Base-by-base conservation (phyloP, 2,888 invertebrate genomes). In the Torymus auratus region DNA sequence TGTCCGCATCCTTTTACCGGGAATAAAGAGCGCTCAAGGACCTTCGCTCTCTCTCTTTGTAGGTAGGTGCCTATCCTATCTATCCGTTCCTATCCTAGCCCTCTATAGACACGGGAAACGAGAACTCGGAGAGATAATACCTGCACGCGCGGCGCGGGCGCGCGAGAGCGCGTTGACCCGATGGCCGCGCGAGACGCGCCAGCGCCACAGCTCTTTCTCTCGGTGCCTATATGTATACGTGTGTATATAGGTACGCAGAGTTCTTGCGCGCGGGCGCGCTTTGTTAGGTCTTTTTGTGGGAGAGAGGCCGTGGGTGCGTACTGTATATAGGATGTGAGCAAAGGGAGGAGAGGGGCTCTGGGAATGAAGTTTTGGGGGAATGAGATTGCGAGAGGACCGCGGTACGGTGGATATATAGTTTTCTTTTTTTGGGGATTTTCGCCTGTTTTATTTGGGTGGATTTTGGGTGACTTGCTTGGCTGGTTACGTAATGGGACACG, bases 111-210 rank as follows among this genome's bases (percentile, higher is more conserved):
- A 41, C 41, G 41, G 41, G 7, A 41, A 41, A 41, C 41, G 41
- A 41, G 41, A 41, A 41, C 65, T 65, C 5, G 14, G 28, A 69
- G 23, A 13, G 70, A 41, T 11, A 41, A 10, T 41, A 41, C 41
- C 41, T 41, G 41, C 41, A 58, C 5, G 12, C 15, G 14, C 50
- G 61, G 12, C 15, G 14, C 50, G 61, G 52, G 52, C 53, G 62
- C 61, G 84, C 84, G 71, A 56, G 85, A 86, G 87, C 85, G 75
- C 87, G 84, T 87, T 87, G 86, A 87, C 87, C 87, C 85, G 85
- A 84, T 85, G 84, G 78, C 81, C 83, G 85, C 84, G 85, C 84
- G 83, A 77, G 52, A 67, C 76, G 71, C 76, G 81, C 50, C 52
- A n/a, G 56, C 67, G 56, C 68, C 67, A 56, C 76, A 74, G 75